These are phyloP conservation scores for Hypomesus transpacificus DNA, from an alignment of 2,113 vertebrate species.

Conservation along the genomic window DNA sequence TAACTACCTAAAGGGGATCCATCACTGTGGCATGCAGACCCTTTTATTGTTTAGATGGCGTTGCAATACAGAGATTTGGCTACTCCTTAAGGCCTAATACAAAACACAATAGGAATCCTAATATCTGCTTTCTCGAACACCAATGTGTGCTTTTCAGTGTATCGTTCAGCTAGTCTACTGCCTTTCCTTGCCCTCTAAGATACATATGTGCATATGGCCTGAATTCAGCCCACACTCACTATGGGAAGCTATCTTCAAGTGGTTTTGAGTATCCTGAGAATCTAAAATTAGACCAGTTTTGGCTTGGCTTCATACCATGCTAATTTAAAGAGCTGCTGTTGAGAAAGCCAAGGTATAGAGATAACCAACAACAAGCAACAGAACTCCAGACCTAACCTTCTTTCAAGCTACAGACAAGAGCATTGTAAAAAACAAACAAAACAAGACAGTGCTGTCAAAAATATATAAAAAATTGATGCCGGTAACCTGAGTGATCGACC, in stretches of 20 bases:
- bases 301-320: conserved; percentile 50
- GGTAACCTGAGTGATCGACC: background rate
- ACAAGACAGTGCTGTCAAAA: background rate
- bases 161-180: too few species aligned
- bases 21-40: too few species aligned
- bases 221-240: conserved; percentile 25
- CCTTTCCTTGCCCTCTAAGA: background rate
- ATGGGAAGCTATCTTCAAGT: conserved; percentile 13
- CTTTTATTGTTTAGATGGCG: too few species aligned
- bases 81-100: too few species aligned
- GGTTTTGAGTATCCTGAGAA: conserved; percentile 37
- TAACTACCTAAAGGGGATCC: too few species aligned
- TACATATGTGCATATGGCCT: conserved; percentile 9
- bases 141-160: too few species aligned
- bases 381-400: conserved; percentile 32
- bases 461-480: background rate
- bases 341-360: conserved; percentile 55
- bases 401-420: conserved; percentile 9
- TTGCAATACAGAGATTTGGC: too few species aligned
- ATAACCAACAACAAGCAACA: conserved; percentile 34
- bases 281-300: conserved; percentile 60
- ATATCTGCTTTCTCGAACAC: too few species aligned
- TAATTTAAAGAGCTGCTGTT: conserved; percentile 53
- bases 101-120: too few species aligned
- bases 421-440: background rate